These are phyloP conservation scores for Drosophila macrospina DNA, from an alignment of 2,888 invertebrate genomes.

Conservation along the genomic window DNA sequence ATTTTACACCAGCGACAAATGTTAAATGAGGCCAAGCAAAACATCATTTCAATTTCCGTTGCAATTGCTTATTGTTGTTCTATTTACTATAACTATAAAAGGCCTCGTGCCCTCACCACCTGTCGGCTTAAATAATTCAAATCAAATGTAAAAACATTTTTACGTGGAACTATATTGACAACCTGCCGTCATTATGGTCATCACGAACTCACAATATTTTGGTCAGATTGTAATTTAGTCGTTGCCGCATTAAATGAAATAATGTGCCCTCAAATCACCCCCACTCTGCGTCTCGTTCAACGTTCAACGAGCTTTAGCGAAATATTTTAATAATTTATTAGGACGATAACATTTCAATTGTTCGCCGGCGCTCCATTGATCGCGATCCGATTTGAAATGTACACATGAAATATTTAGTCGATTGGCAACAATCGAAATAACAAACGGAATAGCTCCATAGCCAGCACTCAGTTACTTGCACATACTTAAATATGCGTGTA, in stretches of 20 bases:
- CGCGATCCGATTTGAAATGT: conserved; percentile 28
- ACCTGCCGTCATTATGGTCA: conserved; percentile 29
- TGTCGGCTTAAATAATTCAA: conserved; percentile 67
- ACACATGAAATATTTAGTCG: conserved; percentile 59
- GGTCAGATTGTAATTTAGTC: conserved; percentile 55
- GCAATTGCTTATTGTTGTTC: conserved; percentile 50
- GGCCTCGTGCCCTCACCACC: background rate
- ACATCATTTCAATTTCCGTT: conserved; percentile 78
- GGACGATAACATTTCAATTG: conserved; percentile 54
- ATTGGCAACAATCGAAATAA: conserved; percentile 19
- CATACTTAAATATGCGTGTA: background rate
- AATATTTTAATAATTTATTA: conserved; percentile 61
- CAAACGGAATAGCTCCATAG: conserved; percentile 11
- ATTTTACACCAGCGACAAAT: conserved; percentile 42
- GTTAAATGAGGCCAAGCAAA: conserved; percentile 54
- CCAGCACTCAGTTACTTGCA: background rate
- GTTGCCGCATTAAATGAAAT: conserved; percentile 3
- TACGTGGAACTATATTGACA: conserved; percentile 8
- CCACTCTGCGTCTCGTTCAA: background rate
- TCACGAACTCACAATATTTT: conserved; percentile 24
- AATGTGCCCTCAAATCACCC: no score
- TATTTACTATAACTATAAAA: conserved; percentile 6
- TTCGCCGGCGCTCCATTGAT: conserved; percentile 46
- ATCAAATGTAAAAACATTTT: conserved; percentile 45
- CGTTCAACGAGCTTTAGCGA: conserved; percentile 18